Percentiles rank a stretch among this genome's conserved stretches.
These are phyloP conservation scores for Zenarchopterus dispar DNA, from an alignment of 2,797 vertebrate genomes.

Conservation along the genomic window DNA sequence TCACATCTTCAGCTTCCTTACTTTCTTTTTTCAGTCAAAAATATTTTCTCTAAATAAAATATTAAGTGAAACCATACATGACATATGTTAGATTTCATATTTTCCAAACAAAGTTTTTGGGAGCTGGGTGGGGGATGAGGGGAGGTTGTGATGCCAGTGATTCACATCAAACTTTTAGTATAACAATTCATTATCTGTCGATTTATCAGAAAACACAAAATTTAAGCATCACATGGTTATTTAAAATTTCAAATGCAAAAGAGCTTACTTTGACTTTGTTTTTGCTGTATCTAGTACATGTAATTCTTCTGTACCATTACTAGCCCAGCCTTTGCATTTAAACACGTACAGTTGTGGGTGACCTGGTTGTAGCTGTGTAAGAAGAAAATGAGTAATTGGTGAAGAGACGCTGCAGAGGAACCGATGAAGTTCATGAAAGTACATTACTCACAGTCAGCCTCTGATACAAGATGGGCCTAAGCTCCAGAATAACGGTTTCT, in stretches of 20 bases:
- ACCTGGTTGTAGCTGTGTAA: not conserved
- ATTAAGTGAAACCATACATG: not conserved
- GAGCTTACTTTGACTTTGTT: too few species aligned
- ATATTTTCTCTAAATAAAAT: not conserved
- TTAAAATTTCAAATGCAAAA: too few species aligned
- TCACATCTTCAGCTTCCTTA: not conserved
- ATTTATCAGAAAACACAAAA: too few species aligned
- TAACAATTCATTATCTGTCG: too few species aligned
- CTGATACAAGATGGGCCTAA: not conserved
- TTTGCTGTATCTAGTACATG: too few species aligned
- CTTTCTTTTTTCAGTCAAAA: not conserved
- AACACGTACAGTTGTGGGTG: not conserved
- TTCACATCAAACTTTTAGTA: too few species aligned
- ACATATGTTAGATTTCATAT: too few species aligned
- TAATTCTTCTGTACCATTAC: too few species aligned
- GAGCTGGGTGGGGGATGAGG: too few species aligned
- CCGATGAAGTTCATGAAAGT: not conserved
- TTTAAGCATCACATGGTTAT: too few species aligned
- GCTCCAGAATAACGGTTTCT: not conserved
- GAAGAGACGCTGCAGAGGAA: not conserved
- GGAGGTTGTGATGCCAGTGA: too few species aligned
- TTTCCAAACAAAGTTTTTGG: too few species aligned
- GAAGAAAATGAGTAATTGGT: not conserved
- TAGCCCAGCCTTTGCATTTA: not conserved
- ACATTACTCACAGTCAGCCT: not conserved